These are phyloP conservation scores for Stenodema calcarata DNA, from an alignment of 2,888 invertebrate genomes.

Conservation along the genomic window DNA sequence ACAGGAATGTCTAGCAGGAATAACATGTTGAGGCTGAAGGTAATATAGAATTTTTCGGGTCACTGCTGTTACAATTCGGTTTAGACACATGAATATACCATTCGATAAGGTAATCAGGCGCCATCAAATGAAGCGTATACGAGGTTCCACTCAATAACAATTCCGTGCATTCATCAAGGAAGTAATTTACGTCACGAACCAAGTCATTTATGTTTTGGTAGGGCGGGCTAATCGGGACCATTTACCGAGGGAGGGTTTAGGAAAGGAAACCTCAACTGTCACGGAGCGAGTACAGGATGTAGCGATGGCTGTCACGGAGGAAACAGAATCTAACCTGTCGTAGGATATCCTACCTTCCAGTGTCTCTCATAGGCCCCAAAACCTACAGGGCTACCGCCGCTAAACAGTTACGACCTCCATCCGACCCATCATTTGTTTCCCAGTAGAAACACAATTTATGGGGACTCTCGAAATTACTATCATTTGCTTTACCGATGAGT, in stretches of 20 bases:
- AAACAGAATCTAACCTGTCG: slow-evolving; percentile 23
- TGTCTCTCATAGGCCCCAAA: not conserved
- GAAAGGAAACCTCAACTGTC: not conserved
- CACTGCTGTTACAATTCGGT: too few relatives aligned
- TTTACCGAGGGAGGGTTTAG: not conserved
- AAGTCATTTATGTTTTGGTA: not conserved
- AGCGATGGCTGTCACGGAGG: slow-evolving; percentile 26
- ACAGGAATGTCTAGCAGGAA: too few relatives aligned
- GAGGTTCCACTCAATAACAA: not conserved
- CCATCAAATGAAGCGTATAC: not conserved
- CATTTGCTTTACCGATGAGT: too few relatives aligned
- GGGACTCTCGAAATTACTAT: not conserved
- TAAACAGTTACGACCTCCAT: not conserved
- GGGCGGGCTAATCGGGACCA: not conserved
- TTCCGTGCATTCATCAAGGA: not conserved
- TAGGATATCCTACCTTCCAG: not conserved
- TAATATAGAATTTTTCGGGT: too few relatives aligned
- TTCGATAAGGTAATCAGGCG: not conserved
- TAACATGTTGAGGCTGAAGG: too few relatives aligned
- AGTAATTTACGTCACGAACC: not conserved
- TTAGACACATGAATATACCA: too few relatives aligned
- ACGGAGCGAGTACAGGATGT: not conserved
- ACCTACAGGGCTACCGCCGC: not conserved
- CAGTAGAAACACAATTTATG: not conserved
- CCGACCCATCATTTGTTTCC: not conserved